A percentile compares a stretch with the other conserved stretches of the same genome.
Evolutionary conservation across 2,888 invertebrate genomes (phyloP).

Genomic region (Plebejus melissa): DNA sequence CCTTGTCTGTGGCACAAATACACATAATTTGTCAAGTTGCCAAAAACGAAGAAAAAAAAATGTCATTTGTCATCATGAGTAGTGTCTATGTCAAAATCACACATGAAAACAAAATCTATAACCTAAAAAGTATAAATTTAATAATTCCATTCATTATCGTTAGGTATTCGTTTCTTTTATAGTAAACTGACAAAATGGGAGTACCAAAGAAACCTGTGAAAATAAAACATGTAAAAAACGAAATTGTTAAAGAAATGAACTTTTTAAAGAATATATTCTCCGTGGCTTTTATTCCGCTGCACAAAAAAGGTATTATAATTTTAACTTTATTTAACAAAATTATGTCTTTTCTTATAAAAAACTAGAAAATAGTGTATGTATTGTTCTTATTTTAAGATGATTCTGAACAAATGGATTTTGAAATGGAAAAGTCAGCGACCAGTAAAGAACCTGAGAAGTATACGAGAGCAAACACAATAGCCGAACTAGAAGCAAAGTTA

Average conservation of each 20-base stretch:
- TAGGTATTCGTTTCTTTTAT: background rate
- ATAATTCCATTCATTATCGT: background rate
- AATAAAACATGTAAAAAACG: conserved; percentile 57
- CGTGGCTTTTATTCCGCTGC: conserved; percentile 72
- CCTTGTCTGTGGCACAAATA: too few species aligned
- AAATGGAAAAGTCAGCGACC: conserved; percentile 57
- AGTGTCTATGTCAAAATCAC: conserved; percentile 1
- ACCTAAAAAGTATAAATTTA: background rate
- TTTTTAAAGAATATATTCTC: conserved; percentile 81
- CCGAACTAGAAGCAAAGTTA: conserved; percentile 82
- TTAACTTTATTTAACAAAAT: background rate
- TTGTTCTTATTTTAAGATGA: conserved; percentile 47
- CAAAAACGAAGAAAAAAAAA: too few species aligned
- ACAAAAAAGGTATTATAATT: conserved; percentile 56
- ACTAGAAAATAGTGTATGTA: too few species aligned
- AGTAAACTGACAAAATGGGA: conserved; percentile 33
- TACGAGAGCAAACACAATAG: conserved; percentile 78
- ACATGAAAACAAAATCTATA: conserved; percentile 4
- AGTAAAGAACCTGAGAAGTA: conserved; percentile 49
- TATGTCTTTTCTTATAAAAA: too few species aligned
- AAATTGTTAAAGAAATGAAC: conserved; percentile 74
- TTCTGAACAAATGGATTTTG: conserved; percentile 48
- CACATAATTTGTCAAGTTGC: too few species aligned
- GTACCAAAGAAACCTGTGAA: conserved; percentile 40
- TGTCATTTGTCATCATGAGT: background rate